A percentile compares a stretch with the other conserved stretches of the same genome.
Evolutionary conservation across 2,888 invertebrate species (phyloP).

Genomic region (Sepioteuthis lessoniana): DNA sequence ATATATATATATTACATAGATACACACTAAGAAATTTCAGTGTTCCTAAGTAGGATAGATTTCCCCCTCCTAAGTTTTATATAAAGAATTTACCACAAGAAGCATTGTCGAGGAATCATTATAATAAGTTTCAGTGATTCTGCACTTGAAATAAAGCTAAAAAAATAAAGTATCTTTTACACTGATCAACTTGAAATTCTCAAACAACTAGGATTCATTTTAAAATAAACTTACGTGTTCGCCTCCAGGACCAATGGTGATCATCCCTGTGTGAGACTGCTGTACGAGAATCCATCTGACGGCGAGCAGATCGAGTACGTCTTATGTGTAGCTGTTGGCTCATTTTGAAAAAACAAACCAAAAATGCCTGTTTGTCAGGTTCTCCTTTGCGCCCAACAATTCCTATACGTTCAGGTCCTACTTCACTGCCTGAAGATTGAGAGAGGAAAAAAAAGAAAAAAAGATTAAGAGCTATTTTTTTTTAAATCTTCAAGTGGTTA

Average conservation of each 20-base stretch:
- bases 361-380: slow-evolving; percentile 89
- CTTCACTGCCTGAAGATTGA: slow-evolving; percentile 80
- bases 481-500: too few species aligned
- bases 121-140: too few species aligned
- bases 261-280: slow-evolving; percentile 58
- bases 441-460: neutral
- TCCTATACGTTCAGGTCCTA: slow-evolving; percentile 89
- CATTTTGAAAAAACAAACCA: slow-evolving; percentile 85
- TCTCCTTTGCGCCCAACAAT: slow-evolving; percentile 84
- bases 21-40: too few species aligned
- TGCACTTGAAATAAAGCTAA: too few species aligned
- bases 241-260: slow-evolving; percentile 54
- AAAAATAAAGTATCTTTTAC: too few species aligned
- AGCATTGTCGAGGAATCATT: too few species aligned
- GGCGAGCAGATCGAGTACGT: slow-evolving; percentile 61
- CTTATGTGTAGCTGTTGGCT: slow-evolving; percentile 65
- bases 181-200: too few species aligned
- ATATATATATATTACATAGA: too few species aligned
- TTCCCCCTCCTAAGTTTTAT: too few species aligned
- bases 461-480: too few species aligned
- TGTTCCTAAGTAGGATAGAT: too few species aligned
- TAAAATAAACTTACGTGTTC: slow-evolving; percentile 45
- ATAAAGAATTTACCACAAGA: too few species aligned
- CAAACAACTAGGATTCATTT: neutral
- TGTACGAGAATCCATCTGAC: slow-evolving; percentile 51